A percentile compares a stretch with the other conserved stretches of the same genome.
Conservation (phyloP, 2,797 vertebrate species). For the Podargus strigoides region DNA sequence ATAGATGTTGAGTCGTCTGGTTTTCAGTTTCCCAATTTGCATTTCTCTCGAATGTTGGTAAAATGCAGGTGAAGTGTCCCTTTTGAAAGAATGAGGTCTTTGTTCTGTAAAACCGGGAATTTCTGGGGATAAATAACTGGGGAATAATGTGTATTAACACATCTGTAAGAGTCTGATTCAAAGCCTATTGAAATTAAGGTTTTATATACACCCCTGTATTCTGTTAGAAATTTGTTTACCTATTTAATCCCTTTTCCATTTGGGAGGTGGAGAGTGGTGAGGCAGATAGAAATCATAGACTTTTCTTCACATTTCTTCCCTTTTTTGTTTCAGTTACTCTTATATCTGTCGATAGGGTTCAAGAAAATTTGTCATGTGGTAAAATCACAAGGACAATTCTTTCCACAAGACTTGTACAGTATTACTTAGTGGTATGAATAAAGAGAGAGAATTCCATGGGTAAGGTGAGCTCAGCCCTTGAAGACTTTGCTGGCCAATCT, state of each 20-base stretch:
- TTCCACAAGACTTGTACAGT: background rate
- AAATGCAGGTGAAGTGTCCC: background rate
- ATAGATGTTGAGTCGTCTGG: conserved; percentile 13
- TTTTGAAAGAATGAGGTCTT: conserved; percentile 18
- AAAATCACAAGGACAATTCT: background rate
- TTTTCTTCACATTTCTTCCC: background rate
- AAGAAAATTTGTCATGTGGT: background rate
- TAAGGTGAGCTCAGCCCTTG: background rate
- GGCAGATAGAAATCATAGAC: background rate
- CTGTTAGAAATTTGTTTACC: background rate
- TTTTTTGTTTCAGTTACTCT: background rate
- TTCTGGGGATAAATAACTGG: background rate
- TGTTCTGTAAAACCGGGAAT: background rate
- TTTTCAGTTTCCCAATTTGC: background rate
- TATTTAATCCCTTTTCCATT: background rate
- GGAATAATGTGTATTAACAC: background rate
- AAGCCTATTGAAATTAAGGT: background rate
- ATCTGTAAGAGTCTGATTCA: background rate
- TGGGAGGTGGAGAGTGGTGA: background rate
- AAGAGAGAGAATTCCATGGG: background rate
- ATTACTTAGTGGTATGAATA: background rate
- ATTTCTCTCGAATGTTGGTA: background rate
- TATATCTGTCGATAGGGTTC: background rate
- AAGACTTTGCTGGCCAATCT: background rate
- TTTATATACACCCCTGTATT: background rate